Evolutionary conservation across 2,113 vertebrate genomes (phyloP), one percentile per base, ranked within the genome.

Genomic region (Salvator merianae): DNA sequence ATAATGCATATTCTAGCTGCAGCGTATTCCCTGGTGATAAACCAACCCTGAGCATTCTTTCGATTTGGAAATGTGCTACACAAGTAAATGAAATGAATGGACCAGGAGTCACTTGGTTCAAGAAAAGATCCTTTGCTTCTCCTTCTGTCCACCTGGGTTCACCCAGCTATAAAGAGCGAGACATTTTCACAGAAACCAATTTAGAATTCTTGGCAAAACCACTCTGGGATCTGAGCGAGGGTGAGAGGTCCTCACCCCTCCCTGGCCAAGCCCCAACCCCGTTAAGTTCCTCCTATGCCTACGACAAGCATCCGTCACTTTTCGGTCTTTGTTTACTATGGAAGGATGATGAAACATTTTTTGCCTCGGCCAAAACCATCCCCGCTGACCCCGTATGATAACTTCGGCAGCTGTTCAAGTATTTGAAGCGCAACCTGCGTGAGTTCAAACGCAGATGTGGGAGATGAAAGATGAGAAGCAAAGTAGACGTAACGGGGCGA

Each of bases 361-460:
- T 26, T 89, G 91, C 92, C 89, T 87, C 28, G 59, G 92, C 93
- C 94, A 92, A 95, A 92, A 83, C 93, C 84, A 81, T 84, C 81
- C 88, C 93, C 91, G 90, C 94, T 94, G 94, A 93, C 93, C 95
- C 94, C 93, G 90, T 91, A 93, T 94, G 94, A 38, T 92, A 88
- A 88, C 91, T 94, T 89, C 90, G 85, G 93, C 96, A 96, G 96
- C 95, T 96, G 96, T 91, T 94, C 91, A 95, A 94, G 94, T 93
- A 93, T 92, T 95, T 95, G 95, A 93, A 92, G 91, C 93, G 93
- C n/a, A 94, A 93, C 92, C 91, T 94, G 95, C 94, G 92, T 94
- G 92, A 92, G 93, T 94, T 93, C 94, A 95, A 94, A 94, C 94
- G 94, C 96, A 96, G 96, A 96, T 96, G 94, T 96, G 94, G 88